Base-by-base conservation (phyloP, 1,140 invertebrate species). In the Polypedilum vanderplanki region DNA sequence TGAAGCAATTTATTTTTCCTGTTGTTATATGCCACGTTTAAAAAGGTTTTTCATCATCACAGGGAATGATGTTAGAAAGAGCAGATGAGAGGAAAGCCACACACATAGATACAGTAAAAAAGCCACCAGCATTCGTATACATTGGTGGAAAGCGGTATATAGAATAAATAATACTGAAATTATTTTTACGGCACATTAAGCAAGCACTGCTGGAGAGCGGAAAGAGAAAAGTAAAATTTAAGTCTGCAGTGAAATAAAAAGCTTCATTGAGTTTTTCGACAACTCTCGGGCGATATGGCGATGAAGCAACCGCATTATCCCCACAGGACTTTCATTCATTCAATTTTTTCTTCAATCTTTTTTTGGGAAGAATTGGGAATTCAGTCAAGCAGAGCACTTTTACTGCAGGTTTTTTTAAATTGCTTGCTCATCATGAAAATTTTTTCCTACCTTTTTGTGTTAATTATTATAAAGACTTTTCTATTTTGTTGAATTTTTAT, bases 1-100 rank as follows among this genome's bases (percentile, higher is more conserved):
- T 57, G 46, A 57, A 12, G 46, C 46, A 57, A 57, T 57, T 57
- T 57, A 57, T 57, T 57, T 33, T n/a, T 57, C 46, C 46, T 57
- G 46, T 57, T 46, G 24, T 33, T 33, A 15, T 12, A 57, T 57
- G 12, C n/a, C 46, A 57, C 46, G 12, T 57, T 57, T 57, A 57
- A 57, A 57, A 57, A 57, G 46, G 46, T 57, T 57, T 57, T 57
- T 57, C 46, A 57, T 57, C 46, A 57, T 57, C 46, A 57, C 46
- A 57, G 46, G 46, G 15, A 57, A 57, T 57, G 46, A 57, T 57
- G 46, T 57, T 57, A 57, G 12, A n/a, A n/a, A n/a, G n/a, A 10
- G 41, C 9, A 46, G 15, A 46, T 15, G 41, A 15, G n/a, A 57
- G 12, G 12, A 57, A 57, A 57, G 46, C 46, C 46, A 57, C 46